A percentile compares a stretch with the other conserved stretches of the same genome.
These are phyloP conservation scores for Philotrypesis tridentata DNA, from an alignment of 1,140 invertebrate genomes.

Conservation along the genomic window DNA sequence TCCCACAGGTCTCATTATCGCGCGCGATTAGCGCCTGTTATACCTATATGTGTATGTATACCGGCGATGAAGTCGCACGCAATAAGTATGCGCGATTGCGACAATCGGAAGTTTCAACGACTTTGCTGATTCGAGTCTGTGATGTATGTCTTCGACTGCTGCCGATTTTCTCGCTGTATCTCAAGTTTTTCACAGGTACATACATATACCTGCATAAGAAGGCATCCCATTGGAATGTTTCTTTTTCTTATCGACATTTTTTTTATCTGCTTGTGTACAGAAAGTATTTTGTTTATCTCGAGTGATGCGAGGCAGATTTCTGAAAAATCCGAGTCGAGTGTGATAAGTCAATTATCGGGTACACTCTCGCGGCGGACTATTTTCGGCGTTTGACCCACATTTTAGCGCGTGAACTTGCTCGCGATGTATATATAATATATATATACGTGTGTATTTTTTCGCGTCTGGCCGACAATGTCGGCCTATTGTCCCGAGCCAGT, in stretches of 20 bases:
- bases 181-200: background rate
- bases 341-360: background rate
- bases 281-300: background rate
- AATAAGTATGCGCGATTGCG: background rate
- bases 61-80: background rate
- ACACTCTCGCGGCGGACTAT: background rate
- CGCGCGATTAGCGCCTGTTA: background rate
- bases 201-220: background rate
- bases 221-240: background rate
- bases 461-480: too few relatives aligned
- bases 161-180: too few relatives aligned
- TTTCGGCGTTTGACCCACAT: background rate
- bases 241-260: slow-evolving; percentile 6
- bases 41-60: background rate
- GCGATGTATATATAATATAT: too few relatives aligned
- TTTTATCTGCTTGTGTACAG: background rate
- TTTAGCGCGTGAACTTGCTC: background rate
- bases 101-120: background rate
- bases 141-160: background rate
- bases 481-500: background rate
- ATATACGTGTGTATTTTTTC: too few relatives aligned
- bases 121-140: background rate
- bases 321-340: background rate
- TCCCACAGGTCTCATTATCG: background rate
- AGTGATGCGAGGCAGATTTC: background rate